Evolutionary conservation across 2,113 vertebrate genomes (phyloP).

Genomic region (Tyrannus savana): DNA sequence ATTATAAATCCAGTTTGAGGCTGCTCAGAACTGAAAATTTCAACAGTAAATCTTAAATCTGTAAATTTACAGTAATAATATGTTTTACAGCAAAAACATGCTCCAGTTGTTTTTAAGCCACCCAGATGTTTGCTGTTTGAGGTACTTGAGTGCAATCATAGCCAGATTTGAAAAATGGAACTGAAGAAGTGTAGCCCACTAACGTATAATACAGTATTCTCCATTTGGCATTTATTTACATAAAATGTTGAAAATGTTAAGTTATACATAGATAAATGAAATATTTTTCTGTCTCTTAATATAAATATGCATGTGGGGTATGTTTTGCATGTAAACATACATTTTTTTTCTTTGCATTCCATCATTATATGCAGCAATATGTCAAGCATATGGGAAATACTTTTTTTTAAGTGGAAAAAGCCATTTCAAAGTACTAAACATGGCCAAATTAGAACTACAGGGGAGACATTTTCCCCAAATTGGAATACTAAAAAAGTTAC

Average conservation of each 20-base stretch:
- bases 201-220: background rate
- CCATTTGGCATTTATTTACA: constrained; percentile 44
- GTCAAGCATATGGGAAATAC: constrained; percentile 23
- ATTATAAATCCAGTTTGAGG: background rate
- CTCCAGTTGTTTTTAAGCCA: background rate
- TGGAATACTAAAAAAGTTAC: background rate
- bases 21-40: background rate
- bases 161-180: constrained; percentile 29
- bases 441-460: background rate
- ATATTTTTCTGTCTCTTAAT: constrained; percentile 18
- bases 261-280: background rate
- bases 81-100: background rate
- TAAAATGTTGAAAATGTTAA: constrained; percentile 7
- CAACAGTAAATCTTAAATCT: background rate
- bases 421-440: background rate
- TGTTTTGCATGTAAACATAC: constrained; percentile 1
- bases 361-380: background rate
- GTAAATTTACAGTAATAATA: background rate
- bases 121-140: constrained; percentile 37
- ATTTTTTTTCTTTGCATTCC: background rate
- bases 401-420: background rate
- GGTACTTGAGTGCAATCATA: background rate
- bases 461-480: background rate
- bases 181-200: background rate
- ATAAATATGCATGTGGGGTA: constrained; percentile 15